Base-by-base conservation (phyloP, 2,888 invertebrate species). In the Augiades crinisus region DNA sequence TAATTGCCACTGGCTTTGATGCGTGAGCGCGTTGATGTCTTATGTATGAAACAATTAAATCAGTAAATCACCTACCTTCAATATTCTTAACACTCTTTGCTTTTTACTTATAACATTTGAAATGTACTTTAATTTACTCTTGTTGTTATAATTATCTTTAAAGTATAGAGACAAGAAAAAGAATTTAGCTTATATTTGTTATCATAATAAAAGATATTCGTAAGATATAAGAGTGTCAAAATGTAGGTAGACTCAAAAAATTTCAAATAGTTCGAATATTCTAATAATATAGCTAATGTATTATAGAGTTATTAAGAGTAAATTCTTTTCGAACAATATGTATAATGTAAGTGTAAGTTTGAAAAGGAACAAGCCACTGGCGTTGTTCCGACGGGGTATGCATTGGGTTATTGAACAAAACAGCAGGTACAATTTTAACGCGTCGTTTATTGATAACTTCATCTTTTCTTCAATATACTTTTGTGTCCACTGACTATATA, bases 401-500 rank as follows among this genome's bases (percentile, higher is more conserved):
- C 55, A 59, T 68, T 67, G 81, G 85, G 71, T 58, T 63, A 63
- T 65, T 66, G 70, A 86, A 83, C 83, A 84, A 86, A 87, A 87
- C 81, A 86, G 73, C 80, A 78, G 58, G 63, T 80, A 79, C 78
- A 80, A 80, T 84, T 85, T 87, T 83, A 87, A 86, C 86, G 81
- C 81, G 80, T 84, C 79, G 81, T 87, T 88, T 88, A 87, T 86
- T 87, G 77, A 87, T 87, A 89, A 89, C 87, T 88, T 88, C 81
- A 85, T 84, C 73, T 85, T 78, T 75, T 77, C 81, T 73, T 80
- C 84, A 84, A 83, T 88, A 90, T 90, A 89, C 89, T 81, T 87
- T 88, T 88, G 87, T 87, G 87, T 88, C 88, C 89, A 90, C 86
- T 89, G 90, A 89, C 88, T 90, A 90, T 86, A 85, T 88, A 89